phyloP scores from a whole-genome alignment of 2,888 invertebrate genomes.

The Drosophila cracens region DNA sequence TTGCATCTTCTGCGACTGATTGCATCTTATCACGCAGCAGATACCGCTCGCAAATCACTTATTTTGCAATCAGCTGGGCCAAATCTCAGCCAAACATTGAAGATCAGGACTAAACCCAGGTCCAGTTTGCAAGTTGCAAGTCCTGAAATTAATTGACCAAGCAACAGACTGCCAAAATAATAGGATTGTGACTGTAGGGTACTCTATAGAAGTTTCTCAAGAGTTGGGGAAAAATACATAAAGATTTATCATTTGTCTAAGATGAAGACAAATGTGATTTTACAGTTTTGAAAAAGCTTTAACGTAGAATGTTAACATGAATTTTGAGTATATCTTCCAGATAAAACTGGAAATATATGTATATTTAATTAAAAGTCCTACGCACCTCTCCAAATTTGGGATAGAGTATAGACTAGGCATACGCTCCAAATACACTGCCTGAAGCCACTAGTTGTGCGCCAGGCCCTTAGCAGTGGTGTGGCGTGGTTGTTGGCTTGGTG shows the following conservation, averaged over 20 bases:
- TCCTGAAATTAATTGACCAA: neutral
- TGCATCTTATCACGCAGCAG: constrained; percentile 75
- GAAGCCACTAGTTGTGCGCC: constrained; percentile 10
- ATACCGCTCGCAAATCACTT: constrained; percentile 66
- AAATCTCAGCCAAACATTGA: constrained; percentile 17
- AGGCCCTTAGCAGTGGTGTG: constrained; percentile 46
- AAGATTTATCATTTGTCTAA: neutral
- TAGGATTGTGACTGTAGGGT: neutral
- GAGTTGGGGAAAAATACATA: neutral
- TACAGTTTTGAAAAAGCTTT: neutral
- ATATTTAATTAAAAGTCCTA: neutral
- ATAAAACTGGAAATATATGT: too few species aligned
- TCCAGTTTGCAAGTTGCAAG: neutral
- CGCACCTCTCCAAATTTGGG: neutral
- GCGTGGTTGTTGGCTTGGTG: constrained; percentile 22
- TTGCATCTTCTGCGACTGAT: constrained; percentile 46
- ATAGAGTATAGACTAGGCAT: constrained; percentile 8
- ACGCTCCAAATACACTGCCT: constrained; percentile 30
- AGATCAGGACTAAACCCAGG: constrained; percentile 24
- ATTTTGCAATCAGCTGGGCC: constrained; percentile 71
- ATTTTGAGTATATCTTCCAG: neutral
- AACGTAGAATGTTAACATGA: neutral
- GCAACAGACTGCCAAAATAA: neutral
- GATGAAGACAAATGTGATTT: neutral
- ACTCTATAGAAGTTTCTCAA: neutral